These are phyloP conservation scores for Corella eumyota DNA, from an alignment of 23 tunicate species.

Conservation along the genomic window DNA sequence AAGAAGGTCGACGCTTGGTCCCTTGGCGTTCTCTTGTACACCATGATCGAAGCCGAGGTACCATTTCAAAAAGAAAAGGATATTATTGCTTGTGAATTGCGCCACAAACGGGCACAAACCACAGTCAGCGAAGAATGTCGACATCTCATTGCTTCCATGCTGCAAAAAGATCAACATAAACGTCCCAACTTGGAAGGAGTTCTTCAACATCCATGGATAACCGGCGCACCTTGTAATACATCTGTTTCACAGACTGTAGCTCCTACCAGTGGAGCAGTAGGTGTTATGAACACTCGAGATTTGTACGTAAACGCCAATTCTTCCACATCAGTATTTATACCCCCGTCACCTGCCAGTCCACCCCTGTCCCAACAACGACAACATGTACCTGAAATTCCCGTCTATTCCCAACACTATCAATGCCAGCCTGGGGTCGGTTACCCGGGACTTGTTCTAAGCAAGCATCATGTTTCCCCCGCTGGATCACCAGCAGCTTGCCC, in stretches of 20 bases:
- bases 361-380: too few species aligned
- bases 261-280: constrained; percentile 5
- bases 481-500: constrained; percentile 9
- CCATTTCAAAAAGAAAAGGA: constrained; percentile 91
- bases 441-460: too few species aligned
- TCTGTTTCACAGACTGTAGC: background rate
- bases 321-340: background rate
- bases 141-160: constrained; percentile 58
- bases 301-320: constrained; percentile 14
- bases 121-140: constrained; percentile 26
- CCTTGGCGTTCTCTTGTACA: constrained; percentile 86
- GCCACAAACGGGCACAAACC: constrained; percentile 42
- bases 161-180: constrained; percentile 48
- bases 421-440: too few species aligned
- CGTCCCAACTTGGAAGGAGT: constrained; percentile 62
- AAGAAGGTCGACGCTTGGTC: constrained; percentile 88
- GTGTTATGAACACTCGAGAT: constrained; percentile 36
- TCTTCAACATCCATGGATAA: constrained; percentile 68
- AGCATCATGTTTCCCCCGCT: background rate
- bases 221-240: background rate
- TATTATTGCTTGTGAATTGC: constrained; percentile 66
- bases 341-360: constrained; percentile 23
- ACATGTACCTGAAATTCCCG: too few species aligned
- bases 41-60: constrained; percentile 96
- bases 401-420: too few species aligned